Conservation (phyloP, 92 coral and sea anemone species). For the Diadumene lineata region DNA sequence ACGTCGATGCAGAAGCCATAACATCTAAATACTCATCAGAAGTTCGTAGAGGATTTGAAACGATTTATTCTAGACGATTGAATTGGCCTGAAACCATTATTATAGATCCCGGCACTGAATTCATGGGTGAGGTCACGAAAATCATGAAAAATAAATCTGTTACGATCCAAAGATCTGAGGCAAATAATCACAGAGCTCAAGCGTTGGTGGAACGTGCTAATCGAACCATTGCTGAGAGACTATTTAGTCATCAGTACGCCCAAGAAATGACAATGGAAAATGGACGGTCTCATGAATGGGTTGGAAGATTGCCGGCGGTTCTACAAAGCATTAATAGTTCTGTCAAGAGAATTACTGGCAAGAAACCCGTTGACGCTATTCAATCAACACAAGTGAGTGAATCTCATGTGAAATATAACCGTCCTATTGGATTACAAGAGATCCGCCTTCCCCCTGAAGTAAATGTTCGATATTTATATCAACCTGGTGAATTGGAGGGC, state of each 20-base stretch:
- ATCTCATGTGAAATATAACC: constrained; percentile 29
- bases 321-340: constrained; percentile 20
- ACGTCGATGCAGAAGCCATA: too few relatives aligned
- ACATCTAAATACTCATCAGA: too few relatives aligned
- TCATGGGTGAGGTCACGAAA: too few relatives aligned
- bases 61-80: too few relatives aligned
- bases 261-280: constrained; percentile 39
- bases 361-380: constrained; percentile 17
- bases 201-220: too few relatives aligned
- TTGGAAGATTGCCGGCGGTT: constrained; percentile 35
- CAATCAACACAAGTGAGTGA: constrained; percentile 18
- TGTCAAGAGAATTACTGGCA: constrained; percentile 22
- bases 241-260: constrained; percentile 44
- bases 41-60: too few relatives aligned
- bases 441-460: constrained; percentile 42
- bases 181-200: too few relatives aligned
- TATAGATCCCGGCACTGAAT: too few relatives aligned
- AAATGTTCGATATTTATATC: constrained; percentile 32
- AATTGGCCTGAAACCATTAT: too few relatives aligned
- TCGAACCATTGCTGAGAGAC: too few relatives aligned
- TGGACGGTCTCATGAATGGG: constrained; percentile 44
- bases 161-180: too few relatives aligned
- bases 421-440: constrained; percentile 37
- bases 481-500: constrained; percentile 46
- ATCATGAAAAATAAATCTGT: too few relatives aligned